Conservation (phyloP, 2,113 vertebrate genomes). For the Hypanus sabinus region DNA sequence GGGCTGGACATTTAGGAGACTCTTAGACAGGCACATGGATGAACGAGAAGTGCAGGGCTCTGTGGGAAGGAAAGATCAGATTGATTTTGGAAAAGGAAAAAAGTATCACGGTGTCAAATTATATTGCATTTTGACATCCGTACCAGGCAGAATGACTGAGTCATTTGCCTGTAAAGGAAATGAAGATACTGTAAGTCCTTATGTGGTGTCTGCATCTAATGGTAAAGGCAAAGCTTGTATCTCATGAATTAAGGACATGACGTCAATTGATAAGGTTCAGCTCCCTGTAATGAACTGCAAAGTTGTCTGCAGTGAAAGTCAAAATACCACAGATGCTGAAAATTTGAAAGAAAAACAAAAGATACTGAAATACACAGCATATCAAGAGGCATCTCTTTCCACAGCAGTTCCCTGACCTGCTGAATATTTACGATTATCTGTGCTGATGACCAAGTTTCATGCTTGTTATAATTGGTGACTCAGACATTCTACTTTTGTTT, state of each 20-base stretch:
- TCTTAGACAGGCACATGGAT: no score
- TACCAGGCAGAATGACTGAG: neutral
- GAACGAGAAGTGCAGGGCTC: no score
- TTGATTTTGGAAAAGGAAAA: no score
- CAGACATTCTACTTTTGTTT: neutral
- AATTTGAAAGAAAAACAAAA: no score
- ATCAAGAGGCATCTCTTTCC: no score
- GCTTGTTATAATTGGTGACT: neutral
- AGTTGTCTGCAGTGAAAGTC: neutral
- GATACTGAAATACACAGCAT: no score
- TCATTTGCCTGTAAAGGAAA: neutral
- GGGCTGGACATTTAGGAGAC: no score
- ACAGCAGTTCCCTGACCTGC: no score
- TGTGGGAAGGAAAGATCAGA: no score
- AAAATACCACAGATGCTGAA: no score
- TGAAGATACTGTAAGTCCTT: neutral
- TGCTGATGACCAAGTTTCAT: neutral
- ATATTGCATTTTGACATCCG: neutral
- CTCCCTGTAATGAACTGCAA: neutral
- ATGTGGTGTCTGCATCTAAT: no score
- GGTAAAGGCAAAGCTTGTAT: neutral
- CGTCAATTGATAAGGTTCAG: neutral
- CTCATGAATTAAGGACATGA: neutral
- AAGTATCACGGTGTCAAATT: neutral
- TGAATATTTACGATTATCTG: no score